Percentiles rank a stretch among this genome's conserved stretches.
Evolutionary conservation across 1,140 invertebrate genomes (phyloP).

Genomic region (Scaptomyza graminum): DNA sequence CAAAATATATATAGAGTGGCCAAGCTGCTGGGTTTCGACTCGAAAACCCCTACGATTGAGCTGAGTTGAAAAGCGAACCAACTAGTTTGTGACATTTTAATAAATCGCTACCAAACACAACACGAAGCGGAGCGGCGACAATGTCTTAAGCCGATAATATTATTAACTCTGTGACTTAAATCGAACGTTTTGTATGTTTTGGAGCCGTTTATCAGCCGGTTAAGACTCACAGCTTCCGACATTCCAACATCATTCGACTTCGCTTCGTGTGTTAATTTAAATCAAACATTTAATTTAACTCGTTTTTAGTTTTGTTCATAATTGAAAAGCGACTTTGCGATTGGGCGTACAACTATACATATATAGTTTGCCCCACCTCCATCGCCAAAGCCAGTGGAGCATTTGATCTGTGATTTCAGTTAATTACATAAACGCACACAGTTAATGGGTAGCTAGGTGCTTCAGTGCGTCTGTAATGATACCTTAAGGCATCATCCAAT

Average conservation of each 20-base stretch:
- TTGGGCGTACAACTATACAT: slow-evolving; percentile 1
- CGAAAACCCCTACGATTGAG: slow-evolving; percentile 1
- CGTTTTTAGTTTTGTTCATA: slow-evolving; percentile 32
- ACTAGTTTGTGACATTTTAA: slow-evolving; percentile 81
- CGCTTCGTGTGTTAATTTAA: slow-evolving; percentile 28
- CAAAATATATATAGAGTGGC: slow-evolving; percentile 66
- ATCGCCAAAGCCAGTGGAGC: background rate
- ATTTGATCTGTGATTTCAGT: slow-evolving; percentile 45
- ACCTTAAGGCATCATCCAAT: slow-evolving; percentile 77
- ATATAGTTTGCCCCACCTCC: background rate
- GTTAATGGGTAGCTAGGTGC: slow-evolving; percentile 53
- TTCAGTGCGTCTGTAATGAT: slow-evolving; percentile 67
- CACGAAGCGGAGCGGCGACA: slow-evolving; percentile 70
- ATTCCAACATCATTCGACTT: slow-evolving; percentile 24
- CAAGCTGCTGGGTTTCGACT: slow-evolving; percentile 20
- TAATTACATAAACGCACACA: slow-evolving; percentile 68
- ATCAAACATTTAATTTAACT: slow-evolving; percentile 36
- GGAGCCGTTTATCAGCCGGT: slow-evolving; percentile 77
- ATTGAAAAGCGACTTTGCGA: slow-evolving; percentile 51
- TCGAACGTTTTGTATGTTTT: slow-evolving; percentile 80
- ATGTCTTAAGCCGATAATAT: slow-evolving; percentile 81
- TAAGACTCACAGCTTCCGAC: slow-evolving; percentile 63
- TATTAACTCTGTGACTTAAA: slow-evolving; percentile 79
- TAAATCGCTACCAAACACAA: slow-evolving; percentile 66
- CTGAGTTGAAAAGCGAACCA: slow-evolving; percentile 46